Evolutionary conservation across 2,888 invertebrate species (phyloP), one percentile per base, ranked within the genome.

Genomic region (Drosophila birchii): DNA sequence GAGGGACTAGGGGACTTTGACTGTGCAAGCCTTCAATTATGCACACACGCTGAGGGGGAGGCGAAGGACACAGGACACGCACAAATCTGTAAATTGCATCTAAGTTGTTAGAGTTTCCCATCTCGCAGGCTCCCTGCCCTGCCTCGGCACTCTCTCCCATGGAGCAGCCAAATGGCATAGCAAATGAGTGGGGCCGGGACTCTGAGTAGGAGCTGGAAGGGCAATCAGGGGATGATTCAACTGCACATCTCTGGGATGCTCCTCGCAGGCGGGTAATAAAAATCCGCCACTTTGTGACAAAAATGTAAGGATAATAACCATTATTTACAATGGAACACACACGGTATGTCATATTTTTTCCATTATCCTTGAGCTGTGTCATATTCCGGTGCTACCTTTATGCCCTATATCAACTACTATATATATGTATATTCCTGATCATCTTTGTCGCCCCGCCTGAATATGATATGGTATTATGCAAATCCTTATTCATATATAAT

Each of bases 121-220:
- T 60, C 32, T 47, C 3, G 14, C 58, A 45, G 20, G 16, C 14
- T 43, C 32, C 32, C 36, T 14, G n/a, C n/a, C n/a, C n/a, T n/a
- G n/a, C n/a, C n/a, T n/a, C n/a, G n/a, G n/a, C n/a, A n/a, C n/a
- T n/a, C n/a, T n/a, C n/a, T n/a, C n/a, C n/a, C 20, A 32, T 32
- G 49, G n/a, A 34, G 44, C 57, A 26, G 51, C 18, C 71, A 81
- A 86, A 81, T 78, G 78, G 86, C 78, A 81, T 86, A 44, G 70
- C 53, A 83, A 86, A 86, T 81, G 84, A 81, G 82, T 16, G 32
- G 18, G 29, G n/a, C 32, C 32, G 1, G 18, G 12, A 5, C 5
- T 12, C 7, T 1, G 29, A n/a, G 29, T 7, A 61, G 39, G 18
- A 41, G 26, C 11, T 4, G 23, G 34, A 36, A 20, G 47, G 34